These are phyloP conservation scores for Falco cherrug DNA, from an alignment of 2,797 vertebrate species.

Conservation along the genomic window DNA sequence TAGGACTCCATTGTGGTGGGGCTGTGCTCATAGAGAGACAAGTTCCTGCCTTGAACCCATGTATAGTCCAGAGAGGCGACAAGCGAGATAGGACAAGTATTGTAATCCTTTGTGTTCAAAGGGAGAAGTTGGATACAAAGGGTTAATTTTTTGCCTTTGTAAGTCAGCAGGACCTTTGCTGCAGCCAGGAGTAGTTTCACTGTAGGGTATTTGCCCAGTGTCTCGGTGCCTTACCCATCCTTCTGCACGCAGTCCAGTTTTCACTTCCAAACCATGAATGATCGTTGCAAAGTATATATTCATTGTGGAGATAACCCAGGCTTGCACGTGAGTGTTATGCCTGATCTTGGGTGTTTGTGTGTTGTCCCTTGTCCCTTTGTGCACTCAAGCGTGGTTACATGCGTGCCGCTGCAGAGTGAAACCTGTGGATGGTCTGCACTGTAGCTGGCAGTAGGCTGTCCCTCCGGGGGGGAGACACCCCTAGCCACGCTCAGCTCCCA, in stretches of 20 bases:
- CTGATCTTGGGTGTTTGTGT: not conserved
- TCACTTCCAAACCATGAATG: not conserved
- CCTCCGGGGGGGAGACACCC: not conserved
- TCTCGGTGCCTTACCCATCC: not conserved
- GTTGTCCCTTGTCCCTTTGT: not conserved
- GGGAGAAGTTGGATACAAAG: not conserved
- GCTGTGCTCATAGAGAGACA: not conserved
- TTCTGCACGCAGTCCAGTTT: not conserved
- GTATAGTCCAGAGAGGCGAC: not conserved
- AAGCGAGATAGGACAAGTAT: not conserved
- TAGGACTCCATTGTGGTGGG: not conserved
- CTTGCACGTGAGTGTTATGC: not conserved
- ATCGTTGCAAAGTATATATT: not conserved
- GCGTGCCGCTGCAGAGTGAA: not conserved
- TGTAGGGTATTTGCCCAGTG: not conserved
- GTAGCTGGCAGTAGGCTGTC: not conserved
- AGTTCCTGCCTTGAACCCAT: not conserved
- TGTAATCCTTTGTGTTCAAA: not conserved
- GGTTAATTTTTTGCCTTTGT: not conserved
- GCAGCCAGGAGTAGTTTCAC: not conserved
- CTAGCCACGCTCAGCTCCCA: not conserved
- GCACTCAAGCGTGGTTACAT: accelerated
- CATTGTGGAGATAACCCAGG: not conserved
- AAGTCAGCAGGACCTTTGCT: not conserved
- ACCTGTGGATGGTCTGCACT: not conserved